Evolutionary conservation across 2,113 vertebrate species (phyloP), one percentile per base, ranked within the genome.

Genomic region (Cebus imitator): DNA sequence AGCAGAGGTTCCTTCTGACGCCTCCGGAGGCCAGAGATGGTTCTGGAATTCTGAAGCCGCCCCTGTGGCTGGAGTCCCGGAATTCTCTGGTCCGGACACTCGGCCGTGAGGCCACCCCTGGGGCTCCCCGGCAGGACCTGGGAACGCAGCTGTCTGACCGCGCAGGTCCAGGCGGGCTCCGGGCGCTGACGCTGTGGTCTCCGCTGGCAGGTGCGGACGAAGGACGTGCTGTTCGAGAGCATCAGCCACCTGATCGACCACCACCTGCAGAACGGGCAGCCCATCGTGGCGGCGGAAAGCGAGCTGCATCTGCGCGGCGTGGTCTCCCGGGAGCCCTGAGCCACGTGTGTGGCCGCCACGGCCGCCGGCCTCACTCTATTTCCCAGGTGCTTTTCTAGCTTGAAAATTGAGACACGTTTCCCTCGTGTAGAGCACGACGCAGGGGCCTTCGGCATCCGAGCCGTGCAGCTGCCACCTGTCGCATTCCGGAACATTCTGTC

Each of bases 161-260:
- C 5, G 5, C 21, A 10, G 70, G 37, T 37, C 37, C 37, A 37
- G 37, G 37, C 37, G 37, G 37, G 37, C 37, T 37, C 32, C 10
- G 5, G 23, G 23, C 13, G 45, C 70, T 93, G 66, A 85, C 0
- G 40, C 73, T 0, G 21, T 14, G 17, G 9, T 5, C 40, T 73
- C 57, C 3, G 70, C 6, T 68, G 2, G 1, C 97, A 99, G 99
- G 99, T 99, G 66, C 99, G 99, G 84, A 99, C 99, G 18, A 99
- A 99, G 98, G 99, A 99, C 0, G 99, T 99, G 98, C 98, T 99
- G 78, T 99, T 99, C 5, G 99, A 99, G 95, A 99, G 99, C 98
- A 99, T 99, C 98, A 99, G 99, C 97, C 99, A 99, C 98, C 99
- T 99, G 68, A 99, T 99, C 87, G 99, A 99, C 64, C 99, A 99